Conservation (phyloP, 2,888 invertebrate species). For the Diaperis boleti region DNA sequence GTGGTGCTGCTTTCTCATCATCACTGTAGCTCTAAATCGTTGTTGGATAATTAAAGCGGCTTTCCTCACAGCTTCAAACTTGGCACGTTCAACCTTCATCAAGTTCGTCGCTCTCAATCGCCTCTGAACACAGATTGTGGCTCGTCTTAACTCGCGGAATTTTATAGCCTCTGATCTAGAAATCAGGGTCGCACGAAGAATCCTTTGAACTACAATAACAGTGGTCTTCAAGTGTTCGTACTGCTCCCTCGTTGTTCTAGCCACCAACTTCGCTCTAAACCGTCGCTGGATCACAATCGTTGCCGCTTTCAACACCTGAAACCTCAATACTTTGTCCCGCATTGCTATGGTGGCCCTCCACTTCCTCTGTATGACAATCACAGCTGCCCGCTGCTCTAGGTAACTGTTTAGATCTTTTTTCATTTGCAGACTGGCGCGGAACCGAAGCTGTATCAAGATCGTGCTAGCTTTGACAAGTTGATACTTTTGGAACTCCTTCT, state of each 20-base stretch:
- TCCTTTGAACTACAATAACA: no score
- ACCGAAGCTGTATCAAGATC: not conserved
- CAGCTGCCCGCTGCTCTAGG: constrained; percentile 54
- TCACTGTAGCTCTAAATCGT: constrained; percentile 47
- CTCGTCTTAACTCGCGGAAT: no score
- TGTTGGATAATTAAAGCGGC: not conserved
- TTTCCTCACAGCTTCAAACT: constrained; percentile 45
- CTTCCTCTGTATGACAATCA: constrained; percentile 55
- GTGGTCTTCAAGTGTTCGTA: no score
- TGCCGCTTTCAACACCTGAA: not conserved
- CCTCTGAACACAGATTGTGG: no score
- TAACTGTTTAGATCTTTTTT: not conserved
- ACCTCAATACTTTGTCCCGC: not conserved
- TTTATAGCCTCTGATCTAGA: no score
- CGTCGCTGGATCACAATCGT: constrained; percentile 38
- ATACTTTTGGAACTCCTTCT: not conserved
- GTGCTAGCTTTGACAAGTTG: not conserved
- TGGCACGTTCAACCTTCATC: no score
- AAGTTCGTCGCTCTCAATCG: no score
- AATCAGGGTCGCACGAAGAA: no score
- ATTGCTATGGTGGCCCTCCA: constrained; percentile 52
- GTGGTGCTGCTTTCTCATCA: constrained; percentile 57
- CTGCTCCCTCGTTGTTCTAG: no score
- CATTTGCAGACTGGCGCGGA: constrained; percentile 1
- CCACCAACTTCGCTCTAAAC: no score